Evolutionary conservation across 1,140 invertebrate genomes (phyloP), one percentile per base, ranked within the genome.

Genomic region (Caenorhabditis tropicalis): DNA sequence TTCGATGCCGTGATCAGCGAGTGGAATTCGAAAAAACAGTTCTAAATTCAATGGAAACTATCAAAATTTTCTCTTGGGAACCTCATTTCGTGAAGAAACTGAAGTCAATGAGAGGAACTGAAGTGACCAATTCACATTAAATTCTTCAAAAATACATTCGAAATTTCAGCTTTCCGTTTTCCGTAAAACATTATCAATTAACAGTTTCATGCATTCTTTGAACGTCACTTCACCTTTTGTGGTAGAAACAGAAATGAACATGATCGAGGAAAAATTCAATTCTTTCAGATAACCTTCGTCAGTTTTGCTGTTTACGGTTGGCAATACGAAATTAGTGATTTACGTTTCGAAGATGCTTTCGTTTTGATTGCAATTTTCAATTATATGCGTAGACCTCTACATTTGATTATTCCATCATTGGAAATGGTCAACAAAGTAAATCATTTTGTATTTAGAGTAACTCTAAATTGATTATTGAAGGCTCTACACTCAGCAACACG

Each of bases 61-160:
- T 74, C 33, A 74, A 74, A 74, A 74, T 74, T 33, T 74, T 74
- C 65, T 74, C 65, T 1, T 74, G 65, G 65, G 65, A 74, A 43
- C 12, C 65, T 19, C 65, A 43, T 43, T 74, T 74, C 24, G 9
- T 12, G n/a, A 43, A 74, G 65, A 74, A 74, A n/a, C 27, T 74
- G 15, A 74, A 39, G 21, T 43, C 65, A 12, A 39, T 74, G 65
- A 74, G 65, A 74, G 65, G 65, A 29, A 74, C 43, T 43, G 65
- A 74, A 24, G 65, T 74, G 12, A 36, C 16, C 21, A 5, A 36
- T 39, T 5, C 15, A 74, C 12, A 24, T 24, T n/a, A n/a, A n/a
- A n/a, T 29, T 56, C 0, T n/a, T 19, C 21, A 46, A 12, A 19
- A 12, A 10, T 36, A n/a, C 31, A 39, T 36, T 65, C 12, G 29